Evolutionary conservation across 2,113 vertebrate genomes (phyloP), one percentile per base, ranked within the genome.

Genomic region (Pelecanoides urinatrix): DNA sequence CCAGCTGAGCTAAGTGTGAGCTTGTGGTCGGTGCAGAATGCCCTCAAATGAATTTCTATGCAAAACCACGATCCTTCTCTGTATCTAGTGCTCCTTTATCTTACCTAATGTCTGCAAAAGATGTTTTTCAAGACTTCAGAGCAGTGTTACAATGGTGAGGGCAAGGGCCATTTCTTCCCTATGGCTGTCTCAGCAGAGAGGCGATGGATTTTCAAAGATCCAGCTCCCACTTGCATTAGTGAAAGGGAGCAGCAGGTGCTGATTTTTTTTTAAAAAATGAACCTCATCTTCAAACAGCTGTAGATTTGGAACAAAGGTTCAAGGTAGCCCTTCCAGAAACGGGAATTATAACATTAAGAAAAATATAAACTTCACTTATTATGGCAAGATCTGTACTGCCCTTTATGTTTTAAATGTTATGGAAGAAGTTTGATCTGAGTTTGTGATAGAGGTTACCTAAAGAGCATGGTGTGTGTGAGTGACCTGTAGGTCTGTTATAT

Each of bases 361-460:
- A 89, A 96, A 77, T 40, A 78, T 20, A 88, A 95, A 86, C 67
- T 76, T 91, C 70, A 34, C 17, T 77, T 92, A 81, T 66, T 95
- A 61, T 50, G 34, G 36, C 73, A 94, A 89, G 86, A 26, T 91
- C 49, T 68, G 44, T 68, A 70, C 59, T 96, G 92, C 61, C 89
- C 95, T 97, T 97, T 90, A 71, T 92, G 40, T 81, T 94, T 86
- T 94, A 97, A 97, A 93, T 95, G 90, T 90, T 96, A 90, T 45
- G 66, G 93, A 90, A 38, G 76, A 65, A 93, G 87, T 92, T 71
- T 94, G 94, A 85, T 95, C 63, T 79, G 78, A 88, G 77, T 89
- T 89, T 87, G 66, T 91, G 66, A 36, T 95, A 93, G 96, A 96
- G 92, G 95, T 97, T 97, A 95, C 49, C 36, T 89, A 82, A 95